Percentiles rank a stretch among this genome's conserved stretches.
These are phyloP conservation scores for Brachynemurus nebulosus DNA, from an alignment of 2,888 invertebrate genomes.

Conservation along the genomic window DNA sequence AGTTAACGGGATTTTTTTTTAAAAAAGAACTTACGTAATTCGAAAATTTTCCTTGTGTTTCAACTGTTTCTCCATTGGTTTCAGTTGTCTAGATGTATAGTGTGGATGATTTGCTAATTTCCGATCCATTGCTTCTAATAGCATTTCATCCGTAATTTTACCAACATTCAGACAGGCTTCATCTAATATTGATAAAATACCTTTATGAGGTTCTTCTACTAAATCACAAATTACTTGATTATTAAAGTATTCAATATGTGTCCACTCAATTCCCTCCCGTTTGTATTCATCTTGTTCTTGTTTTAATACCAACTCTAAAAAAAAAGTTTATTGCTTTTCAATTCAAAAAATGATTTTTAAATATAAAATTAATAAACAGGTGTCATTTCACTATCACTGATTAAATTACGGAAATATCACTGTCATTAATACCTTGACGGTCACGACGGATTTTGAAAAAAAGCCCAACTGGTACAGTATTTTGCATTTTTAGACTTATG, in stretches of 20 bases:
- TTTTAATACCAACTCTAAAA: constrained; percentile 81
- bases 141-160: constrained; percentile 69
- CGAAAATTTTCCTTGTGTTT: constrained; percentile 67
- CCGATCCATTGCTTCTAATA: constrained; percentile 87
- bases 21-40: constrained; percentile 45
- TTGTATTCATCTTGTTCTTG: constrained; percentile 98
- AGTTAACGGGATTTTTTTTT: constrained; percentile 2
- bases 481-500: too few relatives aligned
- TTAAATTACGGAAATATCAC: too few relatives aligned
- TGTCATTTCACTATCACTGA: too few relatives aligned
- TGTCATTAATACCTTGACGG: too few relatives aligned
- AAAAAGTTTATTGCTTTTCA: too few relatives aligned
- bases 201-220: constrained; percentile 86
- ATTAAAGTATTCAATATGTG: constrained; percentile 90
- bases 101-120: constrained; percentile 75
- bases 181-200: constrained; percentile 83
- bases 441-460: too few relatives aligned
- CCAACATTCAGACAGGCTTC: constrained; percentile 95
- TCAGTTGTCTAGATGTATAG: constrained; percentile 75
- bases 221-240: constrained; percentile 93
- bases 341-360: too few relatives aligned
- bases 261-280: constrained; percentile 92
- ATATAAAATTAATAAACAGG: too few relatives aligned
- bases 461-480: too few relatives aligned
- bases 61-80: constrained; percentile 67